Evolutionary conservation across 1,140 invertebrate genomes (phyloP), one percentile per base, ranked within the genome.

Genomic region (Drosophila truncata): DNA sequence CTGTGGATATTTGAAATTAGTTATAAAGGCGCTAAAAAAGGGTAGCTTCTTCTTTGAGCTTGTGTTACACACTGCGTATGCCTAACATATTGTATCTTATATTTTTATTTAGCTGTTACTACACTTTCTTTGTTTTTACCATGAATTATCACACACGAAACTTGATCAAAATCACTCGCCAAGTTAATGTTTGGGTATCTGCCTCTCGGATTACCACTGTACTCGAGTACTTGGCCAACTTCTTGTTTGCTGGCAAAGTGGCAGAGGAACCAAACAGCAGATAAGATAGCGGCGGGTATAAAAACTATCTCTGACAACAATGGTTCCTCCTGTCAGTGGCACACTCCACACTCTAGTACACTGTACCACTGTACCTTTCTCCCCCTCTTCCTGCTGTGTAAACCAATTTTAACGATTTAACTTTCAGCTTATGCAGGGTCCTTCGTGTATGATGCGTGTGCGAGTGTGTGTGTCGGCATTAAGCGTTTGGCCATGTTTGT

Each of bases 381-480:
- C 1, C 63, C 63, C 31, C 20, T 23, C n/a, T 46, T 29, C 27
- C 27, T 29, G 27, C 27, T 72, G 66, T 49, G 80, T 90, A 84
- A 88, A 84, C 80, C 85, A 88, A 90, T 88, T 90, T 88, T 69
- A 88, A 84, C 84, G 80, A 81, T 88, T 88, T 81, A 84, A 90
- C 84, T 90, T 79, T 54, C 78, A 76, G 84, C 77, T 80, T 87
- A 64, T 75, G 74, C 20, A 42, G 23, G 44, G 44, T 61, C 27
- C 25, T 47, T 54, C 23, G 44, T 39, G 59, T 54, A 39, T 55
- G 37, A 35, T 25, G 4, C 13, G 44, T 11, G 31, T 46, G 10
- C 0, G 60, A 11, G 18, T 47, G 33, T 47, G 49, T 59, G 52
- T 87, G 59, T 42, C 55, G 75, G 75, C 46, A 76, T 67, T 81